Conservation (phyloP, 1,140 invertebrate genomes). For the Microplitis mediator region DNA sequence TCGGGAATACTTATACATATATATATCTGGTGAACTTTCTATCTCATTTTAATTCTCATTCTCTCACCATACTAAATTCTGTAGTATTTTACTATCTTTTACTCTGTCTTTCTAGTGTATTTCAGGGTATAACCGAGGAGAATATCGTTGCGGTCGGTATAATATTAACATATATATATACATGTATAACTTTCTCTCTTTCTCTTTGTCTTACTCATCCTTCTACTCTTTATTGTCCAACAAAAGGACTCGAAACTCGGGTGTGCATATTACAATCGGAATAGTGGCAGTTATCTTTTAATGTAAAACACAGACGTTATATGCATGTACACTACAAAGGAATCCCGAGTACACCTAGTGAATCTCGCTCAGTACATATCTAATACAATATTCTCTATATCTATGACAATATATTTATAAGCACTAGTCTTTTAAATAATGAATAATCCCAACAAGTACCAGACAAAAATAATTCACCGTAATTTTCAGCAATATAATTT, state of each 20-base stretch:
- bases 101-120: too few relatives aligned
- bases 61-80: too few relatives aligned
- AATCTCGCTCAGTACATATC: constrained; percentile 5
- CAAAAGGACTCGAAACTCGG: constrained; percentile 1
- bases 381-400: constrained; percentile 6
- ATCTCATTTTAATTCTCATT: not conserved
- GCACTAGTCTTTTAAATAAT: not conserved
- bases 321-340: not conserved
- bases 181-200: too few relatives aligned
- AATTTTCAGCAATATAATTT: constrained; percentile 33
- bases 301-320: constrained; percentile 1
- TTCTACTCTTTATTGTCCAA: not conserved
- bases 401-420: not conserved
- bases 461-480: constrained; percentile 17
- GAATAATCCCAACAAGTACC: not conserved
- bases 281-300: constrained; percentile 18
- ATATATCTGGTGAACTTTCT: not conserved
- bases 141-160: not conserved
- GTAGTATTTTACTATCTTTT: too few relatives aligned
- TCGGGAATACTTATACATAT: not conserved
- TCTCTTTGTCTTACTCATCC: too few relatives aligned
- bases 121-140: too few relatives aligned
- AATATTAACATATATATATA: not conserved
- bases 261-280: constrained; percentile 12
- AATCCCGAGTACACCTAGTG: not conserved